phyloP scores from a whole-genome alignment of 2,113 vertebrate genomes.

The Cyphomyrus plagiostoma region DNA sequence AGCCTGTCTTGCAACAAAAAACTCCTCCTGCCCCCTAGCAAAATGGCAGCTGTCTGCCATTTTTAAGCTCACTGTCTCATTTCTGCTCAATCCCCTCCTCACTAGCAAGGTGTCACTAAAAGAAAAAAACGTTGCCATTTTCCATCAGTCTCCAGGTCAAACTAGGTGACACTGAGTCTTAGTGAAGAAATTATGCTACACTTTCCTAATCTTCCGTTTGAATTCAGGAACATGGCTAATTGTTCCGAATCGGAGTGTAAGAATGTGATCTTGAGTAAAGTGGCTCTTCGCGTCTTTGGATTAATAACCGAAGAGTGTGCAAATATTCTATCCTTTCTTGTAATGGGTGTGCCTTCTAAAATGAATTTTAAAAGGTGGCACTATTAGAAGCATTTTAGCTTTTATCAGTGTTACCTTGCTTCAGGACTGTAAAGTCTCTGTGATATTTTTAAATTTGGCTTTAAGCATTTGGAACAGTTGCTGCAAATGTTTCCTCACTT shows the following conservation, averaged over 20 bases:
- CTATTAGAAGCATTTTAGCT: not conserved
- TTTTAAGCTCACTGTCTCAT: not conserved
- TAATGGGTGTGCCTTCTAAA: not conserved
- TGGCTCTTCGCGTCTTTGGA: not conserved
- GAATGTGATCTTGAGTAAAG: not conserved
- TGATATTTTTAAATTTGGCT: not conserved
- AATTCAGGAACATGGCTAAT: not conserved
- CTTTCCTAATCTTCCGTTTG: not conserved
- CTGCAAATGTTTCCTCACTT: not conserved
- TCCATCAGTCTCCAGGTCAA: not conserved
- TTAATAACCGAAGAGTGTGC: not conserved
- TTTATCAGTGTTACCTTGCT: not conserved
- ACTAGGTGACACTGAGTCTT: not conserved
- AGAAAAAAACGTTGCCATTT: not conserved
- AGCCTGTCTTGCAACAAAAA: not conserved
- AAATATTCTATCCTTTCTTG: not conserved
- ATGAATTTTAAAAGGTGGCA: not conserved
- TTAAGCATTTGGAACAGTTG: not conserved
- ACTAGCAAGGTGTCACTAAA: not conserved
- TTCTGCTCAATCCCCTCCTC: not conserved
- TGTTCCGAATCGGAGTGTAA: not conserved
- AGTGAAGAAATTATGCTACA: not conserved
- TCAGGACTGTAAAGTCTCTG: not conserved
- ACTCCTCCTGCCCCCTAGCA: not conserved
- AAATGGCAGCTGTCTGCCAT: not conserved